These are phyloP conservation scores for Agonopterix subpropinquella DNA, from an alignment of 2,888 invertebrate species.

Conservation along the genomic window DNA sequence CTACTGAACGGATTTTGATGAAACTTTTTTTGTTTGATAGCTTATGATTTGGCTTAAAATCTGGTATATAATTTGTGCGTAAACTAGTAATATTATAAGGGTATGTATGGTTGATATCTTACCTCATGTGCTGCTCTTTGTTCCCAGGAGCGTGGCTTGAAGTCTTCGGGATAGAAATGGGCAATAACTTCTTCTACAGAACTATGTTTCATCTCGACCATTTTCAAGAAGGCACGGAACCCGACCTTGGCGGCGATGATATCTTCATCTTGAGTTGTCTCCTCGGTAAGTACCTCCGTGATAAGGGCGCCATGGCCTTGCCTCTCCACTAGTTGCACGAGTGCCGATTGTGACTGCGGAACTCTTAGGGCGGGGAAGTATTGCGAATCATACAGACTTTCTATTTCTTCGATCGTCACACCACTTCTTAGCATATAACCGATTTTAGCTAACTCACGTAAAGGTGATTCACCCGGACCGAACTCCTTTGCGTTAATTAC, in stretches of 20 bases:
- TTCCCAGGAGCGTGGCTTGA: slow-evolving; percentile 88
- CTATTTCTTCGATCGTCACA: slow-evolving; percentile 84
- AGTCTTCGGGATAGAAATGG: slow-evolving; percentile 89
- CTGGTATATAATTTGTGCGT: too few relatives aligned
- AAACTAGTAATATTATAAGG: neutral
- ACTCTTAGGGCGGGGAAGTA: slow-evolving; percentile 86
- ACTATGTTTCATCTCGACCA: slow-evolving; percentile 87
- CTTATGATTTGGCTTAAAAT: too few relatives aligned
- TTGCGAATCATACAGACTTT: slow-evolving; percentile 85
- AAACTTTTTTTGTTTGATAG: too few relatives aligned
- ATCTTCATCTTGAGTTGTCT: slow-evolving; percentile 85
- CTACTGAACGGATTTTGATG: too few relatives aligned
- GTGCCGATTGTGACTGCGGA: slow-evolving; percentile 88
- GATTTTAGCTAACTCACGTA: slow-evolving; percentile 88
- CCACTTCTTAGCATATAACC: slow-evolving; percentile 86
- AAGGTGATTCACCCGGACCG: slow-evolving; percentile 85
- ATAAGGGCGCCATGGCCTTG: slow-evolving; percentile 88
- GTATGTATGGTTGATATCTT: slow-evolving; percentile 11
- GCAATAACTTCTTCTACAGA: slow-evolving; percentile 90
- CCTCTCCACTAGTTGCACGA: slow-evolving; percentile 89
- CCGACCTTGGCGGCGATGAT: slow-evolving; percentile 87
- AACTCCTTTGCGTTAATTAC: slow-evolving; percentile 86
- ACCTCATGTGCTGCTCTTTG: slow-evolving; percentile 81
- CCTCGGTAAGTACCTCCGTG: slow-evolving; percentile 87
- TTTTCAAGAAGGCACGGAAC: slow-evolving; percentile 89